Evolutionary conservation across 2,888 invertebrate species (phyloP).

Genomic region (Encarsia formosa): DNA sequence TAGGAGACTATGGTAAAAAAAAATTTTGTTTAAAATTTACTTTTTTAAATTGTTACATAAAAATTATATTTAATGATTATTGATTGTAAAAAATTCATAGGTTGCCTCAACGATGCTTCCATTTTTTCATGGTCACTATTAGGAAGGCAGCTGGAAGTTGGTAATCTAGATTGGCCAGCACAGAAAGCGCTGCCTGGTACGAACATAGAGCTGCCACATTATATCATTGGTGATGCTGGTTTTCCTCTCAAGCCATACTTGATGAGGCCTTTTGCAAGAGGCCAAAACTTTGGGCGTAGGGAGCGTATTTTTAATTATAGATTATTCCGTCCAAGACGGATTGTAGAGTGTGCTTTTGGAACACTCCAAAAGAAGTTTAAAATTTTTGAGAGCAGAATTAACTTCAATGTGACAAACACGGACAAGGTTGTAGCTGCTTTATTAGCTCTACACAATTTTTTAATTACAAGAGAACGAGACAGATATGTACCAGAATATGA

Average conservation of each 20-base stretch:
- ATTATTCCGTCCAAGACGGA: not conserved
- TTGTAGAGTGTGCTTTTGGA: not conserved
- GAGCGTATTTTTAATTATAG: not conserved
- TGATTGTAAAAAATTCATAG: not conserved
- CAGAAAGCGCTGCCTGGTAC: not conserved
- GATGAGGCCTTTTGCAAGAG: not conserved
- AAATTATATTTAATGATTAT: not conserved
- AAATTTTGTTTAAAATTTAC: not conserved
- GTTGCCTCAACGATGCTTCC: not conserved
- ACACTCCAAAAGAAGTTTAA: no score
- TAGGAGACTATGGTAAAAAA: not conserved
- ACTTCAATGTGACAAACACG: no score
- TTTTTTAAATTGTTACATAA: not conserved
- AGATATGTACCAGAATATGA: no score
- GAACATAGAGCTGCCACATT: not conserved
- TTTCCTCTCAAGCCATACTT: not conserved
- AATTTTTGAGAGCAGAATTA: no score
- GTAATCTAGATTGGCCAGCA: not conserved
- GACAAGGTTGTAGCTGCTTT: no score
- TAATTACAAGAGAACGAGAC: no score
- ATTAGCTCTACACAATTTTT: no score
- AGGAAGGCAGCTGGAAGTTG: not conserved
- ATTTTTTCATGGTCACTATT: not conserved
- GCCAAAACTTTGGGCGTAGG: not conserved
- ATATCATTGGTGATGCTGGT: not conserved